Evolutionary conservation across 92 coral and sea anemone species (phyloP).

Genomic region (Ricordea florida): DNA sequence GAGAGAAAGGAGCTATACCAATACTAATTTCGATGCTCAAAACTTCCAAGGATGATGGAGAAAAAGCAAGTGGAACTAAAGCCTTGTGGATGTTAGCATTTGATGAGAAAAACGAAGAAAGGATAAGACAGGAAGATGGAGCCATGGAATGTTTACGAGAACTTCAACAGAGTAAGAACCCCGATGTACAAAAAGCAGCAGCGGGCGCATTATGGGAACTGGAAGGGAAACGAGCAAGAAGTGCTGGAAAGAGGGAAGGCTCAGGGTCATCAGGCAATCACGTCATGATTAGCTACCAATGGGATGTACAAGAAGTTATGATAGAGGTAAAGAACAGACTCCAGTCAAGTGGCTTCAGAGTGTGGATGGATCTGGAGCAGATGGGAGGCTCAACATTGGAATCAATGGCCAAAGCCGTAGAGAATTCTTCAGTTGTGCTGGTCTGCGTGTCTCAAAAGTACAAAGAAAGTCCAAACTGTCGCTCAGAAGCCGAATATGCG

Average conservation of each 20-base stretch:
- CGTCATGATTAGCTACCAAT: conserved; percentile 80
- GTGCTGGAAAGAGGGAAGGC: not conserved
- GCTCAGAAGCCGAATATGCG: conserved; percentile 69
- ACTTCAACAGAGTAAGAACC: conserved; percentile 42
- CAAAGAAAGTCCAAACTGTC: conserved; percentile 74
- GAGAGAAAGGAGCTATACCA: conserved; percentile 48
- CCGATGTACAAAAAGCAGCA: conserved; percentile 55
- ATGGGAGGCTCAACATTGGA: conserved; percentile 70
- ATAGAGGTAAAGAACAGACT: conserved; percentile 66
- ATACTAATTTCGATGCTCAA: conserved; percentile 36
- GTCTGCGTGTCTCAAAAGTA: conserved; percentile 75
- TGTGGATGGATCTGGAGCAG: conserved; percentile 74
- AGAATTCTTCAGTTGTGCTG: conserved; percentile 57
- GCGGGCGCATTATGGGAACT: conserved; percentile 84
- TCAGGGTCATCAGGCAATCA: conserved; percentile 8
- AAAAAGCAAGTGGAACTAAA: conserved; percentile 11
- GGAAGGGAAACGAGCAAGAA: conserved; percentile 41
- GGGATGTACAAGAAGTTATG: conserved; percentile 58
- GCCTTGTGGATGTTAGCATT: conserved; percentile 80
- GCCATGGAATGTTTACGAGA: conserved; percentile 10
- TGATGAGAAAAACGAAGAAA: conserved; percentile 51
- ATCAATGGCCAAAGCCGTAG: conserved; percentile 73
- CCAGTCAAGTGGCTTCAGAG: conserved; percentile 55
- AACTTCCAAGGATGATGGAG: conserved; percentile 40
- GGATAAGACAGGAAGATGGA: not conserved